Percentiles rank a stretch among this genome's conserved stretches.
Evolutionary conservation across 2,797 vertebrate species (phyloP).

Genomic region (Geotria australis): DNA sequence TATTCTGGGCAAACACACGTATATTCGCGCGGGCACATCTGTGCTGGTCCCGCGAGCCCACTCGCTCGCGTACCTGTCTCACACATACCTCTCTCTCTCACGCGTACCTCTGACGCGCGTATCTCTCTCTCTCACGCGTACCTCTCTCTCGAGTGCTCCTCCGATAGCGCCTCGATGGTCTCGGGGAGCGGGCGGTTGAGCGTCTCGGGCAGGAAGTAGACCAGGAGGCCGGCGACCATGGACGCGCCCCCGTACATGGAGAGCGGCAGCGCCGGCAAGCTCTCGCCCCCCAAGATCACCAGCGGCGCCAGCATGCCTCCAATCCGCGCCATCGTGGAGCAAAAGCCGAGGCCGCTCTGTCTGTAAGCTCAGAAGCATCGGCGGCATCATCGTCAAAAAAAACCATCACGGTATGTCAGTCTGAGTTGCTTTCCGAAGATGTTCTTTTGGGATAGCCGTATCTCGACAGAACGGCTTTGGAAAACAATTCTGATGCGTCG

Average conservation of each 20-base stretch:
- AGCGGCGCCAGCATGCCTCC: conserved; percentile 54
- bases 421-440: no score
- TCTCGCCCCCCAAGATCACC: conserved; percentile 38
- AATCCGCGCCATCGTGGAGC: conserved; percentile 39
- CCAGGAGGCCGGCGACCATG: conserved; percentile 13
- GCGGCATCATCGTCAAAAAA: no score
- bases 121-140: no score
- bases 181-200: conserved; percentile 36
- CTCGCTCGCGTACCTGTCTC: no score
- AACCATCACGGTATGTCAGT: no score
- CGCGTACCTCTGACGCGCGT: no score
- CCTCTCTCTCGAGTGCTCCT: conserved; percentile 1
- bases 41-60: no score
- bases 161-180: conserved; percentile 42
- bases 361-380: conserved; percentile 12
- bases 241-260: conserved; percentile 31
- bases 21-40: no score
- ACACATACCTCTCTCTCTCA: not conserved
- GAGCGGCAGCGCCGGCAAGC: conserved; percentile 27
- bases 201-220: conserved; percentile 41
- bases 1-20: no score
- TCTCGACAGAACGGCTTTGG: no score
- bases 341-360: conserved; percentile 51
- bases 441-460: no score
- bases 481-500: no score